These are phyloP conservation scores for Uria aalge DNA, from an alignment of 2,113 vertebrate genomes.

Conservation along the genomic window DNA sequence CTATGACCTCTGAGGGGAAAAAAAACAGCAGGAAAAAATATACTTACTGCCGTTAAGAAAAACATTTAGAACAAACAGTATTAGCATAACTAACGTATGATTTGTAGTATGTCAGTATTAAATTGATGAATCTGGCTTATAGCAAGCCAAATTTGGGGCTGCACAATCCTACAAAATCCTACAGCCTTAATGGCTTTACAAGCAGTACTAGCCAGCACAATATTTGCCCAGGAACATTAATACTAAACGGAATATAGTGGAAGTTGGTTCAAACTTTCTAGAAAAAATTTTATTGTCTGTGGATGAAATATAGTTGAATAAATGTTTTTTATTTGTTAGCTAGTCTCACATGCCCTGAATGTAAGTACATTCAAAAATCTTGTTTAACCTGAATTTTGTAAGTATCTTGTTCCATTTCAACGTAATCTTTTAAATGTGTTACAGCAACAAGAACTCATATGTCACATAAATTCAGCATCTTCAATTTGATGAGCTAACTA, in stretches of 20 bases:
- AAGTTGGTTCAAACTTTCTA: not conserved
- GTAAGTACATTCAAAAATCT: not conserved
- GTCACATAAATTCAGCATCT: constrained; percentile 37
- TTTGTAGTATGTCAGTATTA: not conserved
- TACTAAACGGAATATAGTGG: not conserved
- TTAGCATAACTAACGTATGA: not conserved
- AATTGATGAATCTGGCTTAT: not conserved
- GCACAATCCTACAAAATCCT: not conserved
- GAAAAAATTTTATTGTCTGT: not conserved
- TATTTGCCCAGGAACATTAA: not conserved
- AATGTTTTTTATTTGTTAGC: not conserved
- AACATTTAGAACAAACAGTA: not conserved
- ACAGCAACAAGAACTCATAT: not conserved
- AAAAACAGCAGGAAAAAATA: not conserved
- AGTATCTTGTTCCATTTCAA: constrained; percentile 15
- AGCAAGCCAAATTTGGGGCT: not conserved
- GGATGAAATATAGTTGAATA: not conserved
- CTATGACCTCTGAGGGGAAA: not conserved
- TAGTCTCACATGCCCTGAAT: not conserved
- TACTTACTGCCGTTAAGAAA: not conserved
- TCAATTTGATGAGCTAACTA: constrained; percentile 25
- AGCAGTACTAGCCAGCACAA: not conserved
- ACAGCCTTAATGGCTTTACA: not conserved
- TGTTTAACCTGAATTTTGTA: not conserved
- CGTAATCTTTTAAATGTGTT: constrained; percentile 35